Percentiles rank a stretch among this genome's conserved stretches.
Evolutionary conservation across 2,888 invertebrate genomes (phyloP).

Genomic region (Nomada hirtipes): DNA sequence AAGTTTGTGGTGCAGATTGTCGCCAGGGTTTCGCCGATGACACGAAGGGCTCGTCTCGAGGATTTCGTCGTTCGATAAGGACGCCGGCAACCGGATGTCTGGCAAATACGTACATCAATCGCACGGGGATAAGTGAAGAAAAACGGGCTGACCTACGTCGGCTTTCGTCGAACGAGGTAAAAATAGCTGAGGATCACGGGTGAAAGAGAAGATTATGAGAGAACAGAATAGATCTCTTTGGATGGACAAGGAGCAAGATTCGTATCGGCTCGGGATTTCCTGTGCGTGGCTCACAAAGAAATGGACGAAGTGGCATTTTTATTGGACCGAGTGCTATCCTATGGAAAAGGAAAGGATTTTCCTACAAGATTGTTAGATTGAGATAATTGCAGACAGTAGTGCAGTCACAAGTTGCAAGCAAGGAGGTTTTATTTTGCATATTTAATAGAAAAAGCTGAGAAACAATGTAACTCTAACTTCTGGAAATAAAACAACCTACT

Average conservation of each 20-base stretch:
- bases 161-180: constrained; percentile 29
- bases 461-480: too few relatives aligned
- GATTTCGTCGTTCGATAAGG: constrained; percentile 49
- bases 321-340: not conserved
- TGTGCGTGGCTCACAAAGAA: not conserved
- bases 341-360: too few relatives aligned
- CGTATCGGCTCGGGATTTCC: constrained; percentile 5
- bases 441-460: too few relatives aligned
- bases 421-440: too few relatives aligned
- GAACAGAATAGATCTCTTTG: not conserved
- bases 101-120: constrained; percentile 47
- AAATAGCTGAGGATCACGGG: constrained; percentile 39
- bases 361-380: too few relatives aligned
- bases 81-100: constrained; percentile 54
- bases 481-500: too few relatives aligned
- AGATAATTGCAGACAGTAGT: too few relatives aligned
- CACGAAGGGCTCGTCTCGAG: constrained; percentile 21
- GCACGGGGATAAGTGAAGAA: constrained; percentile 36
- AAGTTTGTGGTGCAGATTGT: not conserved
- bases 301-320: not conserved
- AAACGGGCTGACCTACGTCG: constrained; percentile 13
- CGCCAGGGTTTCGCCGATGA: not conserved
- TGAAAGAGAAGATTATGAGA: constrained; percentile 4
- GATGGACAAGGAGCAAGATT: not conserved
- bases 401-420: too few relatives aligned